These are phyloP conservation scores for Lophochroa leadbeateri DNA, from an alignment of 2,113 vertebrate species.

Conservation along the genomic window DNA sequence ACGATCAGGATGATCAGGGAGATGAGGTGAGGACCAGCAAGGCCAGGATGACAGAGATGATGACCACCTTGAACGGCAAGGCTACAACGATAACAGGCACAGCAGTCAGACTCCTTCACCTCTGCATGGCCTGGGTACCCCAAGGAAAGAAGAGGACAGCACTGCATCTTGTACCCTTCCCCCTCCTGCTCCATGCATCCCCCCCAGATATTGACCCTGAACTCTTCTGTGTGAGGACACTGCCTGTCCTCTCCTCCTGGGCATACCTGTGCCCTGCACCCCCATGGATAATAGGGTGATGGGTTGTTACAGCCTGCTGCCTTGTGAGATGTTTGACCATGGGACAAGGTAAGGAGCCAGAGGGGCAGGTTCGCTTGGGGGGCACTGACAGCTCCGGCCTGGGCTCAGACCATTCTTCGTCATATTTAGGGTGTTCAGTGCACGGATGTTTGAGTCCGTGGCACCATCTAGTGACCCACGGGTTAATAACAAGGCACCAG, in stretches of 20 bases:
- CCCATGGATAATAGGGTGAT: neutral
- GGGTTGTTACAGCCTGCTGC: neutral
- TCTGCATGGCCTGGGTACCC: neutral
- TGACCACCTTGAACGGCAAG: conserved; percentile 89
- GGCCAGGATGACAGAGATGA: conserved; percentile 89
- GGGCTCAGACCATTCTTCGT: neutral
- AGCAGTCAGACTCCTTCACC: neutral
- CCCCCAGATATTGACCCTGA: neutral
- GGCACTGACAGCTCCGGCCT: fast-evolving
- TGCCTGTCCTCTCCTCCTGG: neutral
- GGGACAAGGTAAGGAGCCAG: neutral
- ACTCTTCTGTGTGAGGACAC: neutral
- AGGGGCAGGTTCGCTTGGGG: neutral
- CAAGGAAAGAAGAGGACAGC: neutral
- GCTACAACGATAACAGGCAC: conserved; percentile 70
- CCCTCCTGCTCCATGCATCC: neutral
- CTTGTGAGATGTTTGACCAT: neutral
- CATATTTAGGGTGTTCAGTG: neutral
- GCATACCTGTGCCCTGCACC: neutral
- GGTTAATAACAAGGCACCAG: conserved; percentile 13
- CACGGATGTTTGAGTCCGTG: neutral
- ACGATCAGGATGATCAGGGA: conserved; percentile 91
- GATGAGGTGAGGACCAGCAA: conserved; percentile 87
- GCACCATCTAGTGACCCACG: conserved; percentile 47
- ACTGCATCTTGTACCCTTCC: neutral